Conservation (phyloP, 2,113 vertebrate genomes). For the Dicentrarchus labrax region DNA sequence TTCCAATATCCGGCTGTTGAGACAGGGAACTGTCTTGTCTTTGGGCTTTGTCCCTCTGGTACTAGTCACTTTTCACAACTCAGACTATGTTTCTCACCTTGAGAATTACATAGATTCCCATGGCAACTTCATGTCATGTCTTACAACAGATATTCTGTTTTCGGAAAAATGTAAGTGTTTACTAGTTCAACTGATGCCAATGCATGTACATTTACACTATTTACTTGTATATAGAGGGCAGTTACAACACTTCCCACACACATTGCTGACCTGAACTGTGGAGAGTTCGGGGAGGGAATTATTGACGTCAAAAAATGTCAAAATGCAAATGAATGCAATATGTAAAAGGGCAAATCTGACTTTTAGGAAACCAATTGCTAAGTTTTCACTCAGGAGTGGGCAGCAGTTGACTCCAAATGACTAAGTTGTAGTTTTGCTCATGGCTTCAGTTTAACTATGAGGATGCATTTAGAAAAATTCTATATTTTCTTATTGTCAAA, state of each 20-base stretch:
- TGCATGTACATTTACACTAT: neutral
- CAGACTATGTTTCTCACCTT: constrained; percentile 13
- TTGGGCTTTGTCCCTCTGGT: constrained; percentile 2
- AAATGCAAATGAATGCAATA: constrained; percentile 45
- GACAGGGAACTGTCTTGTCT: constrained; percentile 7
- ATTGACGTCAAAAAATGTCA: constrained; percentile 10
- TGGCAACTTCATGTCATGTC: constrained; percentile 11
- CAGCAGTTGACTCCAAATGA: neutral
- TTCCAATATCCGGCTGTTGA: neutral
- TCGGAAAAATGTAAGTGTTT: constrained; percentile 1
- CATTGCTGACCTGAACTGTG: constrained; percentile 46
- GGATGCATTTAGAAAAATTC: neutral
- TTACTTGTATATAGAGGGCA: constrained; percentile 32
- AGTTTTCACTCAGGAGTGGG: constrained; percentile 4
- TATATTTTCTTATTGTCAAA: neutral
- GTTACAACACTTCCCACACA: constrained; percentile 57
- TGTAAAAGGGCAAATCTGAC: constrained; percentile 33
- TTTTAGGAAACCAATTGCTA: constrained; percentile 5
- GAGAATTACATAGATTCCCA: neutral
- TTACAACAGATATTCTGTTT: constrained; percentile 15
- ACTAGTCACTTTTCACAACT: constrained; percentile 36
- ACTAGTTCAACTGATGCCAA: neutral
- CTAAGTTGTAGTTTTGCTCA: constrained; percentile 5
- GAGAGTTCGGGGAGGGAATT: constrained; percentile 23
- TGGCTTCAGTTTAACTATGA: constrained; percentile 18